Percentiles rank a stretch among this genome's conserved stretches.
phyloP scores from a whole-genome alignment of 2,888 invertebrate genomes.

The Melolontha melolontha region DNA sequence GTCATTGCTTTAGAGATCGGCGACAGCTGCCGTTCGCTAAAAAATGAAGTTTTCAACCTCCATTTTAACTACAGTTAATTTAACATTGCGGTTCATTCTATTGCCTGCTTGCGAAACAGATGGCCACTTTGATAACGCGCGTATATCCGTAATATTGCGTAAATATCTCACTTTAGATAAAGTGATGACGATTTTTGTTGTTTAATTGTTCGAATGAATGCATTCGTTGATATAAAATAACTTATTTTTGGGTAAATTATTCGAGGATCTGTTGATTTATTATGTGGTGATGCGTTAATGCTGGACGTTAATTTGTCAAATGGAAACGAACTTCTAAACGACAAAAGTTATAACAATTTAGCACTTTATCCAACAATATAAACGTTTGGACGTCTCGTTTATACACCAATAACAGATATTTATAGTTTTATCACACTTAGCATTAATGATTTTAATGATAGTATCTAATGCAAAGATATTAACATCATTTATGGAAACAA shows the following conservation, averaged over 20 bases:
- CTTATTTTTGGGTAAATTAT: conserved; percentile 7
- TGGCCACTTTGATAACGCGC: conserved; percentile 38
- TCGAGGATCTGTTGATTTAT: conserved; percentile 1
- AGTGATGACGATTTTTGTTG: conserved; percentile 22
- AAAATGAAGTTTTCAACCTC: conserved; percentile 67
- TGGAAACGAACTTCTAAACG: no score
- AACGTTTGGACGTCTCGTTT: no score
- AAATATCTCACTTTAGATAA: not conserved
- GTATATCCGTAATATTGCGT: not conserved
- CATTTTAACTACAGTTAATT: conserved; percentile 67
- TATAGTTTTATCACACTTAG: no score
- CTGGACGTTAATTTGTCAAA: no score
- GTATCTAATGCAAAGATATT: no score
- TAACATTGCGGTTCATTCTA: conserved; percentile 58
- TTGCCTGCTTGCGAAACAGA: conserved; percentile 43
- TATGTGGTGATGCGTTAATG: not conserved
- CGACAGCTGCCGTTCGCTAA: conserved; percentile 63
- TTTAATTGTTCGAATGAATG: conserved; percentile 35
- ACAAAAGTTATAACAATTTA: no score
- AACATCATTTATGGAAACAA: no score
- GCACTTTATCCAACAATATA: no score
- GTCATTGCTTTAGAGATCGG: conserved; percentile 59
- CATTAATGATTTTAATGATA: no score
- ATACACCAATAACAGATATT: no score
- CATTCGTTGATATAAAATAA: conserved; percentile 19